phyloP scores from a whole-genome alignment of 2,797 vertebrate species.

The Paedocypris micromegethes region DNA sequence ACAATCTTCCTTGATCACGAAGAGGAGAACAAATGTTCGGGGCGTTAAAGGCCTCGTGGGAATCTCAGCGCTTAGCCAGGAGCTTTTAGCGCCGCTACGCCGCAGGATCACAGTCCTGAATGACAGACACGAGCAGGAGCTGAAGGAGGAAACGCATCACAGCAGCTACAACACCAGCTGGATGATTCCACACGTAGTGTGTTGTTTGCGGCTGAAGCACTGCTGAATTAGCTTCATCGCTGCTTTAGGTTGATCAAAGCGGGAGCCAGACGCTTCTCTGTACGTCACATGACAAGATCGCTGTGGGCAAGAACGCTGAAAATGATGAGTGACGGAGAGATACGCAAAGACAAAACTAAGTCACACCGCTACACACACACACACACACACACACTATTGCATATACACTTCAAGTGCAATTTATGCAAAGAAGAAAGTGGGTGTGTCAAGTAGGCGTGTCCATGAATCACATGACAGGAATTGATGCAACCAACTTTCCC shows the following conservation, averaged over 20 bases:
- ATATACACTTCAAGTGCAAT: background rate
- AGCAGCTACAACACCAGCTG: background rate
- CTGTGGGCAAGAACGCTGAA: constrained; percentile 22
- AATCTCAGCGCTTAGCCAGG: background rate
- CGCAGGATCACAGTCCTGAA: too few species aligned
- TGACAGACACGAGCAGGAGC: too few species aligned
- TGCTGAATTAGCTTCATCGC: constrained; percentile 26
- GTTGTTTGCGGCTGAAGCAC: constrained; percentile 5
- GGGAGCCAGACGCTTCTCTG: constrained; percentile 15
- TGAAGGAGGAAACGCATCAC: too few species aligned
- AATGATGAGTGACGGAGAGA: constrained; percentile 14
- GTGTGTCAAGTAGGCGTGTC: too few species aligned
- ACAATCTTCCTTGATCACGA: constrained; percentile 1
- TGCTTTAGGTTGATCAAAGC: constrained; percentile 33
- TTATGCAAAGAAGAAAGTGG: too few species aligned
- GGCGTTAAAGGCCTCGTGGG: background rate
- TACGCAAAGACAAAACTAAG: background rate
- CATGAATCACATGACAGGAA: too few species aligned
- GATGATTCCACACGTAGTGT: background rate
- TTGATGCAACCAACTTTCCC: too few species aligned
- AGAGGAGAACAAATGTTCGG: background rate
- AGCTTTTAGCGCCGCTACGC: background rate
- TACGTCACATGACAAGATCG: constrained; percentile 21
- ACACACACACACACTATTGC: background rate
- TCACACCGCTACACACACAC: background rate